A percentile compares a stretch with the other conserved stretches of the same genome.
Evolutionary conservation across 2,113 vertebrate genomes (phyloP).

Genomic region (Podarcis cretensis): DNA sequence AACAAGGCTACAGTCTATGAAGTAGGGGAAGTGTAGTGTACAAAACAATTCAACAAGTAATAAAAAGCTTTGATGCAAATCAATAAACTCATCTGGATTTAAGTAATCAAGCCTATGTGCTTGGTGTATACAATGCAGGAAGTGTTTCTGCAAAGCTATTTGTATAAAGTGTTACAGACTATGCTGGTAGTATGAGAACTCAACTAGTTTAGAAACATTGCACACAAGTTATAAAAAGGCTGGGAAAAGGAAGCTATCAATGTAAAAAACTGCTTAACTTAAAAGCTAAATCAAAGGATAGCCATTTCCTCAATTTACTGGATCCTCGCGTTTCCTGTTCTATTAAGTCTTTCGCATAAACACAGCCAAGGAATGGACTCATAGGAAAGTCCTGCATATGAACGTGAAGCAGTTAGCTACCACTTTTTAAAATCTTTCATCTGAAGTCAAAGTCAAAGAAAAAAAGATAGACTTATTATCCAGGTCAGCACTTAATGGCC

Average conservation of each 20-base stretch:
- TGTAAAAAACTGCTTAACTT: background rate
- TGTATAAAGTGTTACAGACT: background rate
- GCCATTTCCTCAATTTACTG: background rate
- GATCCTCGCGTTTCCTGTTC: background rate
- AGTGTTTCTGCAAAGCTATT: background rate
- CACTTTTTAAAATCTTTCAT: background rate
- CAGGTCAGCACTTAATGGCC: background rate
- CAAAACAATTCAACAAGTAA: background rate
- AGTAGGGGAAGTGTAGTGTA: background rate
- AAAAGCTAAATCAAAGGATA: background rate
- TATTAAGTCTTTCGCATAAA: background rate
- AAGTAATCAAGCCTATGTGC: background rate
- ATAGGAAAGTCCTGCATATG: background rate
- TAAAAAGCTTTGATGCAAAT: background rate
- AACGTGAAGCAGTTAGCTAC: background rate
- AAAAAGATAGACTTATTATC: background rate
- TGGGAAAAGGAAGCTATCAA: background rate
- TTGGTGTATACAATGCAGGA: background rate
- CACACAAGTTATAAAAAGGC: background rate
- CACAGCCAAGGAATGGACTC: background rate
- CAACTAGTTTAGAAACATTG: background rate
- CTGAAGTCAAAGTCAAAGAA: background rate
- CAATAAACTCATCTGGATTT: background rate
- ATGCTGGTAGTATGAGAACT: background rate
- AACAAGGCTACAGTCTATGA: background rate